A percentile compares a stretch with the other conserved stretches of the same genome.
Evolutionary conservation across 2,888 invertebrate species (phyloP).

Genomic region (Leptopterna dolabrata): DNA sequence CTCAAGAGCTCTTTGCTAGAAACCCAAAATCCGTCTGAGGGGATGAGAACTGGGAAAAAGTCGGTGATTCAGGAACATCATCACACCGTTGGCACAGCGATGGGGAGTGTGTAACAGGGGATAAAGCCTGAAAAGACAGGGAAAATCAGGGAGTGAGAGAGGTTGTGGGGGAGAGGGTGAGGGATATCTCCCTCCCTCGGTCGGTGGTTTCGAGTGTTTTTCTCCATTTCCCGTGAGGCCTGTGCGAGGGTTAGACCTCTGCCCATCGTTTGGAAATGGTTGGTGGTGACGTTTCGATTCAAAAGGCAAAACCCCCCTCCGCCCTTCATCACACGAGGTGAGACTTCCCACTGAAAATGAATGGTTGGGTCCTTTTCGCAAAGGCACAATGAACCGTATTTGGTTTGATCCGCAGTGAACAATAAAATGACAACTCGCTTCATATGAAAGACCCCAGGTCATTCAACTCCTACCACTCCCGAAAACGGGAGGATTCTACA

Average conservation of each 20-base stretch:
- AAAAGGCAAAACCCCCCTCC: neutral
- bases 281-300: slow-evolving; percentile 32
- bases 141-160: neutral
- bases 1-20: neutral
- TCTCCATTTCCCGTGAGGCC: slow-evolving; percentile 16
- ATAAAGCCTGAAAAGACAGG: neutral
- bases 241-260: neutral
- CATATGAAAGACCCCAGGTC: neutral
- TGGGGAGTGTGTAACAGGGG: neutral
- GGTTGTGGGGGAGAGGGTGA: neutral
- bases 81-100: neutral
- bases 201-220: slow-evolving; percentile 12
- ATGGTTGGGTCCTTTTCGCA: neutral
- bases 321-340: neutral
- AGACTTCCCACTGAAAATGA: neutral
- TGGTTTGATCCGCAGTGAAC: neutral
- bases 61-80: neutral
- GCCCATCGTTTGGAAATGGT: slow-evolving; percentile 9
- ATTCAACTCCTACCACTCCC: neutral
- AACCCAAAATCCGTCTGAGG: neutral
- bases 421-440: neutral
- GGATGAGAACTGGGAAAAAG: neutral
- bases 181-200: neutral
- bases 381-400: neutral
- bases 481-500: no score